Percentiles rank a stretch among this genome's conserved stretches.
phyloP scores from a whole-genome alignment of 2,888 invertebrate genomes.

The Epistrophe eligans region DNA sequence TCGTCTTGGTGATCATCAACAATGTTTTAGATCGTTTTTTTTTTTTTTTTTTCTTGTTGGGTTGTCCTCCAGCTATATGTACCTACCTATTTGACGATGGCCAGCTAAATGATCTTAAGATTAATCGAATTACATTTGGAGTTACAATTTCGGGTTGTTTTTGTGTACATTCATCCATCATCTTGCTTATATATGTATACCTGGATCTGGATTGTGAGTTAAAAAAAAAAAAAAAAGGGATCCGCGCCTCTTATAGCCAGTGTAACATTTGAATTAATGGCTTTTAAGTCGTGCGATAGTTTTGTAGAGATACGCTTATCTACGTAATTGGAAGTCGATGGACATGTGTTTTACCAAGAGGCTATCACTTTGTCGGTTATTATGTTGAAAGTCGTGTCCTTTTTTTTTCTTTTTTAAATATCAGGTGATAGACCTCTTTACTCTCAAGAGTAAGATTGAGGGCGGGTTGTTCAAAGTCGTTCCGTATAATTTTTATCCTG shows the following conservation, averaged over 20 bases:
- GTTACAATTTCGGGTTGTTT: conserved; percentile 66
- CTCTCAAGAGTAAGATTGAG: not conserved
- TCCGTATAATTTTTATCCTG: not conserved
- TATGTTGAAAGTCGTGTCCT: conserved; percentile 70
- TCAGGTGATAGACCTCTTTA: conserved; percentile 17
- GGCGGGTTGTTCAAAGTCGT: conserved; percentile 7
- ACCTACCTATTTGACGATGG: not conserved
- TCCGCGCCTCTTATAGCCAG: conserved; percentile 19
- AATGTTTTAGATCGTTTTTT: conserved; percentile 50
- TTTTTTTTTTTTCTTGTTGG: not conserved
- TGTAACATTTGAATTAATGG: conserved; percentile 63
- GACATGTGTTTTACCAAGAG: conserved; percentile 72
- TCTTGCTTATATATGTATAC: conserved; percentile 33
- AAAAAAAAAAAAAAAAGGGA: not conserved
- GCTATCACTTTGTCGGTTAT: conserved; percentile 72
- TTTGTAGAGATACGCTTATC: conserved; percentile 66
- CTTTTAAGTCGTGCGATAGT: conserved; percentile 62
- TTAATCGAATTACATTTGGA: conserved; percentile 74
- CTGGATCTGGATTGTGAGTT: conserved; percentile 11
- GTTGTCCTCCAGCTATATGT: conserved; percentile 28
- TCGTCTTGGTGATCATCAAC: conserved; percentile 62
- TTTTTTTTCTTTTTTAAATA: not conserved
- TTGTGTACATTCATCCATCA: conserved; percentile 65
- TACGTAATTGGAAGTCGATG: conserved; percentile 75
- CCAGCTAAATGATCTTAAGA: conserved; percentile 70